phyloP scores from a whole-genome alignment of 2,888 invertebrate species.

The Parthenolecanium corni region DNA sequence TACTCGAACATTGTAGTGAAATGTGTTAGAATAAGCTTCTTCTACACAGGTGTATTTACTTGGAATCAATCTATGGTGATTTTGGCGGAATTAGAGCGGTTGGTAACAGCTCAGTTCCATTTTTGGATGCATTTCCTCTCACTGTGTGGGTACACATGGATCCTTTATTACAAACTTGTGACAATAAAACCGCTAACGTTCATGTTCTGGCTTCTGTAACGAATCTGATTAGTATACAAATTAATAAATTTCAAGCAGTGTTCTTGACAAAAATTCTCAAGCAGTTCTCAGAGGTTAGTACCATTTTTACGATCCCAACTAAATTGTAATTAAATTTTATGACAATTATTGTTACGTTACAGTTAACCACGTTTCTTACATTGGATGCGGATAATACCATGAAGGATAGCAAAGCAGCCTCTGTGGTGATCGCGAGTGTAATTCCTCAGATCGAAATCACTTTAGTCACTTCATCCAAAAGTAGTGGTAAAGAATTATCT shows the following conservation, averaged over 20 bases:
- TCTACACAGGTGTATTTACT: conserved; percentile 52
- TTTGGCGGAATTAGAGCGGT: conserved; percentile 71
- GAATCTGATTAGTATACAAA: conserved; percentile 73
- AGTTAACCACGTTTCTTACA: conserved; percentile 60
- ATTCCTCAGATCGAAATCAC: conserved; percentile 80
- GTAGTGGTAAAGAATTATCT: conserved; percentile 75
- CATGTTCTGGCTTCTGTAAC: conserved; percentile 71
- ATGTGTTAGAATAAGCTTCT: not conserved
- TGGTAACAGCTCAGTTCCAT: conserved; percentile 62
- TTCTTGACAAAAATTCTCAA: conserved; percentile 77
- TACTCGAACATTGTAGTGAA: not conserved
- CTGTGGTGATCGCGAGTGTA: conserved; percentile 61
- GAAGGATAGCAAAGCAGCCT: conserved; percentile 34
- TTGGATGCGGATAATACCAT: conserved; percentile 52
- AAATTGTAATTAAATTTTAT: conserved; percentile 1
- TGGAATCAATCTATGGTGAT: conserved; percentile 89
- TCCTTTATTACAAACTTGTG: conserved; percentile 4
- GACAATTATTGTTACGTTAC: not conserved
- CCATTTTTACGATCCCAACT: not conserved
- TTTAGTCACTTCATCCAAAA: conserved; percentile 64
- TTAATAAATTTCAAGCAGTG: conserved; percentile 87
- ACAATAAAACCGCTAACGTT: conserved; percentile 44
- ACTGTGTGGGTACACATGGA: conserved; percentile 60
- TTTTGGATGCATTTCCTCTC: conserved; percentile 74
- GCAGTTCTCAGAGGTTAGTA: conserved; percentile 51